Evolutionary conservation across 2,113 vertebrate genomes (phyloP).

Genomic region (Myrmecophaga tridactyla): DNA sequence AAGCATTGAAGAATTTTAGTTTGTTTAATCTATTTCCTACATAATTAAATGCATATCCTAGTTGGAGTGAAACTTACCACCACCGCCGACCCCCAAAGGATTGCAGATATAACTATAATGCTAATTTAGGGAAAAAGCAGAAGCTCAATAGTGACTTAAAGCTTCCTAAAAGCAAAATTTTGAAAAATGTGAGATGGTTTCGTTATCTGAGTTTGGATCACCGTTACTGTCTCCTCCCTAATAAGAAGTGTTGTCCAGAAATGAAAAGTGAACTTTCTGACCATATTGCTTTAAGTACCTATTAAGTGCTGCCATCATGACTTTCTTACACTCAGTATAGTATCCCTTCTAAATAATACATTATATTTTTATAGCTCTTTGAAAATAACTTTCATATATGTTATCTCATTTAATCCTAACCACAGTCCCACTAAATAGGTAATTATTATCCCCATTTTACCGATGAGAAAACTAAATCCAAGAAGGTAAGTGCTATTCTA

Average conservation of each 20-base stretch:
- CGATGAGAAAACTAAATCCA: conserved; percentile 9
- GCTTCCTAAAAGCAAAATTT: background rate
- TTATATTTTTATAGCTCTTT: background rate
- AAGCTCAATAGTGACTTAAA: background rate
- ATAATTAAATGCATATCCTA: background rate
- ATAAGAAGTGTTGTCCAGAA: background rate
- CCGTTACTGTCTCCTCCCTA: background rate
- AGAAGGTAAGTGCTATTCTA: background rate
- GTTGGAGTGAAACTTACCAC: background rate
- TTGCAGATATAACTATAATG: background rate
- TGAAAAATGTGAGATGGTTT: conserved; percentile 6
- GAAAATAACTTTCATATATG: conserved; percentile 1
- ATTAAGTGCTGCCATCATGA: background rate
- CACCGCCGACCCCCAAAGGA: background rate
- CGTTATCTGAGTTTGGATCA: background rate
- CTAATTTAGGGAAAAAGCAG: background rate
- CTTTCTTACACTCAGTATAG: background rate
- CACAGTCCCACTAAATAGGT: background rate
- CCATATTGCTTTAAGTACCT: background rate
- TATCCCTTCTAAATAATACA: background rate
- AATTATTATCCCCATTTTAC: background rate
- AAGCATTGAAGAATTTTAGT: background rate
- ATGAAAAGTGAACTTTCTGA: background rate
- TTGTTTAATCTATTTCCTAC: background rate
- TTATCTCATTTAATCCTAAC: background rate